Conservation (phyloP, 2,797 vertebrate species). For the Gymnothorax javanicus region DNA sequence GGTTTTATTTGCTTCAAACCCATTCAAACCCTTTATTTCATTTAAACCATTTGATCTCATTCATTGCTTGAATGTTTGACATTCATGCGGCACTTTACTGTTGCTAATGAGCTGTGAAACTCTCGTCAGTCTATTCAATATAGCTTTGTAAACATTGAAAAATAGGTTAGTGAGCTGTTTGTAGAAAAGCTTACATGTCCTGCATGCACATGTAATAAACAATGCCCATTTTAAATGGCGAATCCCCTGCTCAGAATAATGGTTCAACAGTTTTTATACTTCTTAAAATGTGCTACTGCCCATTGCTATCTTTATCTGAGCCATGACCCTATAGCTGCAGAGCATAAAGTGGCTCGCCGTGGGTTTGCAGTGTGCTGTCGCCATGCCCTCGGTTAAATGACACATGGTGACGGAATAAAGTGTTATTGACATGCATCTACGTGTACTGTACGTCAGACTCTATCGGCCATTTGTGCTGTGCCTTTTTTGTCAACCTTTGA, state of each 20-base stretch:
- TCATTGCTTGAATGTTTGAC: neutral
- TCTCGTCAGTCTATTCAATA: neutral
- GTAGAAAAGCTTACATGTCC: constrained; percentile 2
- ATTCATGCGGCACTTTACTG: neutral
- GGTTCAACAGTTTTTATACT: neutral
- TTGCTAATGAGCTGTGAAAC: constrained; percentile 1
- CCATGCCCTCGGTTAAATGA: neutral
- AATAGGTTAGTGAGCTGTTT: neutral
- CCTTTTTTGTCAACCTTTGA: neutral
- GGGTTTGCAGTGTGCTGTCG: neutral
- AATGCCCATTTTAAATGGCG: neutral
- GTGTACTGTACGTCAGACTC: neutral
- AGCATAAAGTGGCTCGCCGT: neutral
- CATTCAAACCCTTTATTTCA: too few species aligned
- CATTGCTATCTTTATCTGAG: neutral
- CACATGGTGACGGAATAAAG: neutral
- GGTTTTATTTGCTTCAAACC: neutral
- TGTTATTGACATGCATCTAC: neutral
- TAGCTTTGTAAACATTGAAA: neutral
- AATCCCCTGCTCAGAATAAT: neutral
- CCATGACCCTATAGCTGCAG: neutral
- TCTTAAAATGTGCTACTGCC: neutral
- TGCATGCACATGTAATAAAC: neutral
- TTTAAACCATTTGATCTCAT: neutral
- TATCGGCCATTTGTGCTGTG: neutral